A percentile compares a stretch with the other conserved stretches of the same genome.
Conservation (phyloP, 2,797 vertebrate genomes). For the Oreochromis grahami region DNA sequence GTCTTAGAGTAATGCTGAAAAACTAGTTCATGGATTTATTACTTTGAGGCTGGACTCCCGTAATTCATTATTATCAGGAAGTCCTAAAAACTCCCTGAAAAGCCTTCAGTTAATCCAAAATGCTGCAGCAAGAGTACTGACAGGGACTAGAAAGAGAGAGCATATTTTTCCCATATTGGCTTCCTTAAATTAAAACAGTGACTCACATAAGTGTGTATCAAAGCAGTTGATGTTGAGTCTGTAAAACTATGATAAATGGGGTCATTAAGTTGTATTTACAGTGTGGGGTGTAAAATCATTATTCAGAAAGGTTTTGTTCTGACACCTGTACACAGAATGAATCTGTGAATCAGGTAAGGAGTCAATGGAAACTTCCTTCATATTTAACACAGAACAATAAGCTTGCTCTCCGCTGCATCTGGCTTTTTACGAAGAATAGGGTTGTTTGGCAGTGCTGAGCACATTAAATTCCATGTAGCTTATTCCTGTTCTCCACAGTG, state of each 20-base stretch:
- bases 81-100: too few species aligned
- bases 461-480: background rate
- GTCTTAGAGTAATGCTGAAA: too few species aligned
- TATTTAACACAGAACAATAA: background rate
- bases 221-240: background rate
- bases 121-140: background rate
- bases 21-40: too few species aligned
- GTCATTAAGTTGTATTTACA: background rate
- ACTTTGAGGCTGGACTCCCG: too few species aligned
- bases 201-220: background rate
- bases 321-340: background rate
- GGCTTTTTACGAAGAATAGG: background rate
- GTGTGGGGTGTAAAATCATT: background rate
- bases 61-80: too few species aligned
- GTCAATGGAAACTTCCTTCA: background rate
- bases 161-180: background rate
- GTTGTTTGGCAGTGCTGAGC: background rate
- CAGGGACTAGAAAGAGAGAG: background rate
- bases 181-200: background rate
- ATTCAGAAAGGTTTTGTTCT: background rate
- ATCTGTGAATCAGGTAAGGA: background rate
- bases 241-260: background rate
- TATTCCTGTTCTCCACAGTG: conserved; percentile 4
- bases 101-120: background rate
- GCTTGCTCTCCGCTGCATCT: background rate